phyloP scores from a whole-genome alignment of 2,113 vertebrate genomes.

The Oxyura jamaicensis region DNA sequence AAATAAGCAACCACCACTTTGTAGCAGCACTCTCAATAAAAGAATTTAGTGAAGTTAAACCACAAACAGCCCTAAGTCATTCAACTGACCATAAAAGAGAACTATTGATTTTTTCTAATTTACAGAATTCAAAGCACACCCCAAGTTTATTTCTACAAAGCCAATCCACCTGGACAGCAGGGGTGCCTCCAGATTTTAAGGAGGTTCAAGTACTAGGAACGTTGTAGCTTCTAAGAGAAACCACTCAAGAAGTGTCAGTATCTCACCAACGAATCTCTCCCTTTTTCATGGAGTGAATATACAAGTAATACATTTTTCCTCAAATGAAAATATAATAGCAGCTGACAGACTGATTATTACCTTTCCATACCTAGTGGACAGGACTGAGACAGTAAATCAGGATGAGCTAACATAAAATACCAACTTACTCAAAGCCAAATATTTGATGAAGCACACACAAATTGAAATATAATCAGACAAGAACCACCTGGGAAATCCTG shows the following conservation, averaged over 20 bases:
- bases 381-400: slow-evolving; percentile 72
- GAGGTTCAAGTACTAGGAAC: neutral
- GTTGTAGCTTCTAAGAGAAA: neutral
- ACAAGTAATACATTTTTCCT: slow-evolving; percentile 36
- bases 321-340: slow-evolving; percentile 75
- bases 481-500: slow-evolving; percentile 60
- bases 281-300: neutral
- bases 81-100: slow-evolving; percentile 20
- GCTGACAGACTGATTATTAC: slow-evolving; percentile 74
- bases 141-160: neutral
- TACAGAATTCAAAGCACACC: neutral
- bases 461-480: slow-evolving; percentile 76
- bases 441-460: slow-evolving; percentile 71
- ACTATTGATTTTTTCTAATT: slow-evolving; percentile 3
- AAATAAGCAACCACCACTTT: slow-evolving; percentile 43
- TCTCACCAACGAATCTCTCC: slow-evolving; percentile 39
- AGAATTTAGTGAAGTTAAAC: slow-evolving; percentile 57
- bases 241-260: slow-evolving; percentile 9
- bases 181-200: neutral
- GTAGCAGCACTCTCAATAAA: slow-evolving; percentile 46
- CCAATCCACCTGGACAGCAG: neutral
- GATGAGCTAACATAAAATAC: slow-evolving; percentile 69
- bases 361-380: slow-evolving; percentile 65
- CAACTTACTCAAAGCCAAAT: slow-evolving; percentile 74
- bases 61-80: slow-evolving; percentile 35